phyloP scores from a whole-genome alignment of 1,140 invertebrate genomes.

The Calosoma granatense region DNA sequence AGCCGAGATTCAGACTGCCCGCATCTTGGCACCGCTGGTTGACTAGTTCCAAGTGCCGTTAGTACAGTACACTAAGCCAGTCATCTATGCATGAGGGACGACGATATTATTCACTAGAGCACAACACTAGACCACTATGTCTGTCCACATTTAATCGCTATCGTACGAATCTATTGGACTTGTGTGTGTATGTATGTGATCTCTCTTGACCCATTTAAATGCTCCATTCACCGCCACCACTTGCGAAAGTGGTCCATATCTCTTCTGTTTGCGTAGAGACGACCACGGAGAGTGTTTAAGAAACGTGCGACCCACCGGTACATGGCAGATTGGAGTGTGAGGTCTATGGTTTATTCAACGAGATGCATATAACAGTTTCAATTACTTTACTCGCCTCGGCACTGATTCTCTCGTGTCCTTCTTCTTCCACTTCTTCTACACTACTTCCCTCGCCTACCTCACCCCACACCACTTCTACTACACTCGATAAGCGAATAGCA shows the following conservation, averaged over 20 bases:
- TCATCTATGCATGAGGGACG: no score
- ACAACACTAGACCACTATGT: no score
- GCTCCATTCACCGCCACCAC: not conserved
- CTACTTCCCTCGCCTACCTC: not conserved
- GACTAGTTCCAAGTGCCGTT: no score
- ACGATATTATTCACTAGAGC: no score
- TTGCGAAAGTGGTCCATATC: not conserved
- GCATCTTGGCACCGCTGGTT: no score
- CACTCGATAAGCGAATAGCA: not conserved
- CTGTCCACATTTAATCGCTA: no score
- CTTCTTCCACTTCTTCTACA: not conserved
- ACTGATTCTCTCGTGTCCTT: not conserved
- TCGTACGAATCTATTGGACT: not conserved
- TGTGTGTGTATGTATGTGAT: no score
- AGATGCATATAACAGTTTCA: constrained; percentile 24
- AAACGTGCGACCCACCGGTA: constrained; percentile 19
- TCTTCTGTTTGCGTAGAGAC: not conserved
- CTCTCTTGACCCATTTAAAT: not conserved
- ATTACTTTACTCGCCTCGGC: constrained; percentile 22
- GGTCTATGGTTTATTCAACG: constrained; percentile 25
- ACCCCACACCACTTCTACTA: not conserved
- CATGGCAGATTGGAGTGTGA: constrained; percentile 17
- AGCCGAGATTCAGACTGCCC: no score
- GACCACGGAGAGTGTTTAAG: constrained; percentile 11
- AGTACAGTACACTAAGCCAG: no score